Evolutionary conservation across 2,797 vertebrate species (phyloP), one percentile per base, ranked within the genome.

Genomic region (Argentina silus): DNA sequence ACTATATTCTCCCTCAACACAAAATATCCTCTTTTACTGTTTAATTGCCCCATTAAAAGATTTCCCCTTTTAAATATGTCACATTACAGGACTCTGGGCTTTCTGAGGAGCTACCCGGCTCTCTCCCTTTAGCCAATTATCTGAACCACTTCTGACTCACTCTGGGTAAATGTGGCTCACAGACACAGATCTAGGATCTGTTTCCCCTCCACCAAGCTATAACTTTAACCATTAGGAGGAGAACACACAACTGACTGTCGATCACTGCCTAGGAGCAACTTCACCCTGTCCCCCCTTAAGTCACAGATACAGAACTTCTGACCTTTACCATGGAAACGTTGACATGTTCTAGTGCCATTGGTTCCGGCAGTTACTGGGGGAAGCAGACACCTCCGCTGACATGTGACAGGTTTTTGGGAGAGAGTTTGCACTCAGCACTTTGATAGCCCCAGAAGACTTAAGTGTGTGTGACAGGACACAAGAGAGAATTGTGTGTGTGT

Each of bases 31-130:
- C 78, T 76, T 15, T 79, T 67, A 36, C 82, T n/a, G 45, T 83
- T 80, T 93, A 93, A 93, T 93, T 91, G 92, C 85, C 91, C 90
- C 77, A 92, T 92, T 92, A 92, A 84, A 93, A 90, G 77, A 82
- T 86, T 83, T 77, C 80, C 72, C 79, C 81, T 88, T 87, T 80
- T 90, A 90, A 83, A 91, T 84, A 86, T 93, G 91, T 93, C 91
- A 92, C 77, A 90, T 86, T 89, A 87, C 84, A 85, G 78, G 77
- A 75, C 89, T 88, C 8, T 69, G 79, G 87, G 87, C 88, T 92
- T 89, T 91, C 92, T 93, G 92, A 80, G 85, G 60, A 87, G 83
- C 77, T 85, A 80, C 83, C 61, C 85, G 73, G 86, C 86, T 51
- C 45, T 53, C 12, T 10, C 66, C 23, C 66, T 53, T 55, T 53